Evolutionary conservation across 2,888 invertebrate genomes (phyloP), one percentile per base, ranked within the genome.

Genomic region (Troides aeacus): DNA sequence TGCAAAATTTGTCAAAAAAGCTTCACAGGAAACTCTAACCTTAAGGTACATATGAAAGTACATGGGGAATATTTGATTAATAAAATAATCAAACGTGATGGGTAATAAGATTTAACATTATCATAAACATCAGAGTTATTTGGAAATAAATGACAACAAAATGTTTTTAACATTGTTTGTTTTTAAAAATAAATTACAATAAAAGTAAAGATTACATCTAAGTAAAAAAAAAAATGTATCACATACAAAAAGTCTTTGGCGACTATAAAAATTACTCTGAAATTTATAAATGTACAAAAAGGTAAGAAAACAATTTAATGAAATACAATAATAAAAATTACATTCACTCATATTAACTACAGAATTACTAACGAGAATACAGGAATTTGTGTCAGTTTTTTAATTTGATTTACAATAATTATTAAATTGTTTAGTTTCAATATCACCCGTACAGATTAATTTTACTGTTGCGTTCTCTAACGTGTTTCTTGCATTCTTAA

Each of bases 241-340:
- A 91, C 89, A 90, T 90, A 89, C 83, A 90, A 90, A 87, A 89
- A 87, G 85, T 92, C 92, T 92, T 92, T 92, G 92, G 92, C 90
- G 82, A 91, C 87, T 87, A 90, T 87, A 79, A 80, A 83, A 80
- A 78, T 84, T 86, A 88, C 84, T 77, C 78, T 75, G 77, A 78
- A 81, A 74, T 79, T 80, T 80, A 79, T 81, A 78, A 74, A 70
- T 53, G 56, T 66, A 53, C 58, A 62, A 65, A 62, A 66, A 66
- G 62, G 62, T 50, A 61, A 24, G 50, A 23, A 50, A 70, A 39
- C 57, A 66, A 39, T 24, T 62, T 57, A 70, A 70, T 62, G 53
- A 66, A 66, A 66, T 18, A 63, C 30, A 30, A 50, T 30, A 39
- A 56, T 53, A 10, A 68, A 46, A 62, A 62, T 30, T 64, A 60